A percentile compares a stretch with the other conserved stretches of the same genome.
These are phyloP conservation scores for Melanotaenia maccullochi DNA, from an alignment of 2,797 vertebrate genomes.

Conservation along the genomic window DNA sequence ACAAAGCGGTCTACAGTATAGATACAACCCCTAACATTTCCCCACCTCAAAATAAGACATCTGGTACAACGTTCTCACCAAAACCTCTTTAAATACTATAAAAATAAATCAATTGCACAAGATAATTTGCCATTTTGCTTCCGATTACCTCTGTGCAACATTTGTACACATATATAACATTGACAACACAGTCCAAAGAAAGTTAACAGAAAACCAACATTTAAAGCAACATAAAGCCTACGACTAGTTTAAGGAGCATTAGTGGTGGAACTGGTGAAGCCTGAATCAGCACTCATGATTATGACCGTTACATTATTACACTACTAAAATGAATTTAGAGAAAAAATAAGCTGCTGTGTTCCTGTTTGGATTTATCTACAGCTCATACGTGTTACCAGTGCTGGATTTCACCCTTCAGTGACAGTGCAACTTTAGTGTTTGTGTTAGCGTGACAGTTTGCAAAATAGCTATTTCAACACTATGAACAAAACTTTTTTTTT, in stretches of 20 bases:
- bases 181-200: conserved; percentile 49
- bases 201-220: conserved; percentile 44
- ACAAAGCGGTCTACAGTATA: conserved; percentile 62
- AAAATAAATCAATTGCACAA: conserved; percentile 85
- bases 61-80: conserved; percentile 67
- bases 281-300: conserved; percentile 4
- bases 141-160: conserved; percentile 73
- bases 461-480: background rate
- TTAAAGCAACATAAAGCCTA: conserved; percentile 64
- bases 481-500: background rate
- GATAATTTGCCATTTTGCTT: conserved; percentile 69
- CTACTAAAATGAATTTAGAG: conserved; percentile 5
- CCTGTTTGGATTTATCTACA: background rate
- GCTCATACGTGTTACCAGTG: background rate
- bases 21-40: conserved; percentile 44
- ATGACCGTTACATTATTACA: background rate
- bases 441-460: conserved; percentile 17
- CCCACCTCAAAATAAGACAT: conserved; percentile 74
- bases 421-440: conserved; percentile 30
- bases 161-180: conserved; percentile 56
- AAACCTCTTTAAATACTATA: conserved; percentile 82
- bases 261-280: conserved; percentile 36
- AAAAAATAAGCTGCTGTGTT: background rate
- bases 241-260: conserved; percentile 51
- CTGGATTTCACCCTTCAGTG: background rate